Base-by-base conservation (phyloP, 2,113 vertebrate species). In the Bubo blakistoni region DNA sequence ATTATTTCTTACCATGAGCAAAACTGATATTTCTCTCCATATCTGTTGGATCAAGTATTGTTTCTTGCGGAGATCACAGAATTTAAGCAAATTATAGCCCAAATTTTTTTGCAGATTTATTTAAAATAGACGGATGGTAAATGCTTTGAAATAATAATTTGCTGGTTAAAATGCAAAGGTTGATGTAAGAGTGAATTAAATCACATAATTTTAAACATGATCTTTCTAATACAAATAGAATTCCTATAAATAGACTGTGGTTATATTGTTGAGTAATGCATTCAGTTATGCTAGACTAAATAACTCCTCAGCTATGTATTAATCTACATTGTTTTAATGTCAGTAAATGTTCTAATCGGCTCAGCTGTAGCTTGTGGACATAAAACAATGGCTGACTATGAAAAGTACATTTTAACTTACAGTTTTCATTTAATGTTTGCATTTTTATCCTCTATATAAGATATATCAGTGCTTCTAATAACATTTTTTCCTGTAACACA, bases 161-260 rank as follows among this genome's bases (percentile, higher is more conserved):
- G 7, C 74, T 83, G 19, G 73, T 91, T 96, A 94, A 96, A 96
- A 95, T 69, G 19, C 65, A 93, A 95, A 96, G 59, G 81, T 92
- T 96, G 94, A 73, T 95, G 65, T 86, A 88, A 90, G 86, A 87
- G 54, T 91, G 94, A 96, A 91, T 91, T 92, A 96, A 97, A 91
- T 86, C 71, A 73, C 78, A 78, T 92, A 4, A 62, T 96, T 97
- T 96, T 70, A 86, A 96, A 89, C 63, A 83, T 88, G 91, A 91
- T 97, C 85, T 93, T 84, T 87, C 77, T 78, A 81, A 91, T 72
- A 96, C 71, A 88, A 86, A 90, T 92, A 81, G 71, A 91, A 79
- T 88, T 81, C 20, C 96, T 97, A 96, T 96, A 97, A 97, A 96
- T 96, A 97, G 90, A 93, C 67, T 72, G n/a, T 46, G 70, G 72